Evolutionary conservation across 2,888 invertebrate genomes (phyloP).

Genomic region (Cyclophora albipunctata): DNA sequence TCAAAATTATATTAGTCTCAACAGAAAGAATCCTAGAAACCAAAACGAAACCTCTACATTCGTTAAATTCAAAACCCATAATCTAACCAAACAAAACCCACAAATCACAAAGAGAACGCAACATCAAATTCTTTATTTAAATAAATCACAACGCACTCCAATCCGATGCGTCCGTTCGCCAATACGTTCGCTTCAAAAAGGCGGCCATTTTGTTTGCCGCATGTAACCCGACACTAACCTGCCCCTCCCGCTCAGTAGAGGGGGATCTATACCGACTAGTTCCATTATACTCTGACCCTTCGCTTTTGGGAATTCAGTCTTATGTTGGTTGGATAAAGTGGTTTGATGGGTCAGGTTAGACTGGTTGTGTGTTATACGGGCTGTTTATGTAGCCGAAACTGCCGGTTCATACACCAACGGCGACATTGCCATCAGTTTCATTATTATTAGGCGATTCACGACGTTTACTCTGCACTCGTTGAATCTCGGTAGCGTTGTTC

Average conservation of each 20-base stretch:
- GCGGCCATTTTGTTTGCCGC: conserved; percentile 62
- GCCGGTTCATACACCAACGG: conserved; percentile 74
- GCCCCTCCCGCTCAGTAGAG: conserved; percentile 50
- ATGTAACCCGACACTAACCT: conserved; percentile 54
- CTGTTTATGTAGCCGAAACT: conserved; percentile 76
- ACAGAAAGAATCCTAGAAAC: too few species aligned
- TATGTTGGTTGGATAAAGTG: conserved; percentile 25
- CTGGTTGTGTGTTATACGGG: conserved; percentile 57
- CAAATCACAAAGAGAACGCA: too few species aligned
- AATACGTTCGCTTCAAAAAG: conserved; percentile 39
- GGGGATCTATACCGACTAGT: conserved; percentile 45
- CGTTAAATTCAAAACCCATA: too few species aligned
- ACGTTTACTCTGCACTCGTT: conserved; percentile 65
- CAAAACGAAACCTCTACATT: too few species aligned
- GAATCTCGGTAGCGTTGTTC: conserved; percentile 64
- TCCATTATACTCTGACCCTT: conserved; percentile 29
- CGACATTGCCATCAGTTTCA: conserved; percentile 73
- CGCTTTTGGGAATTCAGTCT: conserved; percentile 23
- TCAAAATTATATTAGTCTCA: too few species aligned
- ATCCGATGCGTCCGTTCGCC: conserved; percentile 17
- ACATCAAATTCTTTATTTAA: too few species aligned
- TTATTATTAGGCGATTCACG: conserved; percentile 76
- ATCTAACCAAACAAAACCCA: neutral
- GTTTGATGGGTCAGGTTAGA: conserved; percentile 19
- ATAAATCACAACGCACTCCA: too few species aligned